phyloP scores from a whole-genome alignment of 2,888 invertebrate species.

The Eutolmus rufibarbis region DNA sequence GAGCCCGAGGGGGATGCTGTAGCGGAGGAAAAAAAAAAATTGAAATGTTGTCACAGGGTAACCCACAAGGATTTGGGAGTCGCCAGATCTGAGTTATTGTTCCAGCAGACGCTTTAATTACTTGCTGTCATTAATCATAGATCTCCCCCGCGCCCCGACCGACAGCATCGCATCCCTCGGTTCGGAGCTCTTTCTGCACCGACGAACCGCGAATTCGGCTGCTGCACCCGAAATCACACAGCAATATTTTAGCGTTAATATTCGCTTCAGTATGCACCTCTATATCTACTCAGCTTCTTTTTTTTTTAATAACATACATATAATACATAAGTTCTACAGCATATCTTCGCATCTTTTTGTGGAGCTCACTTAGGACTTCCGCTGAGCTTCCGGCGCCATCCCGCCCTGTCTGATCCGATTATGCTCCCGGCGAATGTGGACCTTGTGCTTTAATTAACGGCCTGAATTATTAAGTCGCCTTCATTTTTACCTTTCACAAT shows the following conservation, averaged over 20 bases:
- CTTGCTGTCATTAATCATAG: conserved; percentile 29
- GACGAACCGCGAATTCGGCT: background rate
- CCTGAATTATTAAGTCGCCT: conserved; percentile 23
- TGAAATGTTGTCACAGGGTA: conserved; percentile 25
- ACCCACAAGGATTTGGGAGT: conserved; percentile 19
- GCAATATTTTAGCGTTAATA: background rate
- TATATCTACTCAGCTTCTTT: background rate
- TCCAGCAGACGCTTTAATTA: conserved; percentile 36
- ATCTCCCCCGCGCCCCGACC: background rate
- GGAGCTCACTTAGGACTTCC: background rate
- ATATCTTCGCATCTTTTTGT: background rate
- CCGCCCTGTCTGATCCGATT: conserved; percentile 23
- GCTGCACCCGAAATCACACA: background rate
- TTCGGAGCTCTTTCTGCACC: background rate
- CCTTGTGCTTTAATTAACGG: conserved; percentile 20
- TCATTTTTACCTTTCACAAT: background rate
- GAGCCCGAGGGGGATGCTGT: background rate
- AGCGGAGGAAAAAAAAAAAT: conserved; percentile 3
- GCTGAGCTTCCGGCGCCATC: background rate
- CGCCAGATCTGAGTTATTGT: conserved; percentile 22
- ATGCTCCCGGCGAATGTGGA: background rate
- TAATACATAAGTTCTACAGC: background rate
- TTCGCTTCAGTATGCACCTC: background rate
- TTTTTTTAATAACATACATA: background rate
- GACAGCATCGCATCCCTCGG: background rate